Conservation (phyloP, 2,113 vertebrate species). For the Seriola rivoliana region DNA sequence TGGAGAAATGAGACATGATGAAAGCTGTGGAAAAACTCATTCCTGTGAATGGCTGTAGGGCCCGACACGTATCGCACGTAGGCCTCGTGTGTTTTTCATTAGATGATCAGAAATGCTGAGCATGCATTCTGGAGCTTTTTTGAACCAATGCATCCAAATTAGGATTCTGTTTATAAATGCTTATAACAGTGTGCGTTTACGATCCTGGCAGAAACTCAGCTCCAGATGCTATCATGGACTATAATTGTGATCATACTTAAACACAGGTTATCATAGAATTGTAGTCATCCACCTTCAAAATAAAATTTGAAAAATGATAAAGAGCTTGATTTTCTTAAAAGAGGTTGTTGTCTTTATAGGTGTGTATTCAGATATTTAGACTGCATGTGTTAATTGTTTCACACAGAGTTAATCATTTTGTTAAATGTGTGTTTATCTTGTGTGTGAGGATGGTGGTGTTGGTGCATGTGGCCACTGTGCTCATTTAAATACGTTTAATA, state of each 20-base stretch:
- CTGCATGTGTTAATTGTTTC: constrained; percentile 9
- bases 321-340: neutral
- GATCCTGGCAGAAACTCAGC: neutral
- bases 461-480: neutral
- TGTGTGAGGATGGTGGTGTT: neutral
- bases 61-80: constrained; percentile 62
- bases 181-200: neutral
- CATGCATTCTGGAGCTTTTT: neutral
- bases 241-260: no score
- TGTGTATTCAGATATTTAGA: neutral
- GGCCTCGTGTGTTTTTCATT: neutral
- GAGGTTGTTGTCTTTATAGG: neutral
- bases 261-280: neutral
- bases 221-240: neutral
- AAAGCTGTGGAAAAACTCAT: neutral
- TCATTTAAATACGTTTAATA: no score
- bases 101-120: constrained; percentile 2
- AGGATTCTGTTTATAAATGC: neutral
- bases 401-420: neutral
- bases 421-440: neutral
- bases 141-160: neutral
- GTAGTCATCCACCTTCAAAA: neutral
- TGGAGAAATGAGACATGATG: constrained; percentile 2
- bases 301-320: neutral
- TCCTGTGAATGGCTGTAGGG: neutral